Evolutionary conservation across 2,797 vertebrate genomes (phyloP).

Genomic region (Malacoctenus gilli): DNA sequence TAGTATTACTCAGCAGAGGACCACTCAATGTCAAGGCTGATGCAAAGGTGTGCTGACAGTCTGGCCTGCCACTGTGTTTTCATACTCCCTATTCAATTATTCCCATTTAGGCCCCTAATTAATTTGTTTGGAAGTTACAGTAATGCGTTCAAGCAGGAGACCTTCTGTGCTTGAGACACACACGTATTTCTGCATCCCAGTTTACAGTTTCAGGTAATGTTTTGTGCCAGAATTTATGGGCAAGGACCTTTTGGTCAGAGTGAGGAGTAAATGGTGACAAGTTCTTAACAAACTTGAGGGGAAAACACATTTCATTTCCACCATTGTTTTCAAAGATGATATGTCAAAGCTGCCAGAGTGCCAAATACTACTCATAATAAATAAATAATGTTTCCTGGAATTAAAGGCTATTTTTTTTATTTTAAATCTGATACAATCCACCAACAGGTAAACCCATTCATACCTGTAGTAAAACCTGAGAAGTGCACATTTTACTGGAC

Average conservation of each 20-base stretch:
- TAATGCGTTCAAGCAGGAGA: not conserved
- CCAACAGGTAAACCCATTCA: not conserved
- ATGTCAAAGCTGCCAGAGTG: not conserved
- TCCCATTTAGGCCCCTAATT: not conserved
- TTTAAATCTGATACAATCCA: not conserved
- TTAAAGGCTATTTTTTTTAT: not conserved
- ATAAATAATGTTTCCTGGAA: not conserved
- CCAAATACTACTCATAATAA: not conserved
- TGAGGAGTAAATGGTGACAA: too few relatives aligned
- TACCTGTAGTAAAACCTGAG: not conserved
- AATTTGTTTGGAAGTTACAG: constrained; percentile 15
- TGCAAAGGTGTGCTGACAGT: constrained; percentile 32
- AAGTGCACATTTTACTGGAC: not conserved
- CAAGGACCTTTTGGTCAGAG: too few relatives aligned
- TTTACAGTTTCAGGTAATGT: too few relatives aligned
- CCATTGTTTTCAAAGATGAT: too few relatives aligned
- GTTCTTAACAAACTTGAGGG: too few relatives aligned
- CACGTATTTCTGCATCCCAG: too few relatives aligned
- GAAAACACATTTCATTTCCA: too few relatives aligned
- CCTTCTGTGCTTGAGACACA: not conserved
- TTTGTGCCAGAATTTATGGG: too few relatives aligned
- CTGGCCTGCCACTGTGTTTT: not conserved
- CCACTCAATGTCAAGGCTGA: constrained; percentile 65
- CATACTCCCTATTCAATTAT: not conserved
- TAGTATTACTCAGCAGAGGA: constrained; percentile 60